These are phyloP conservation scores for Neuroterus valhalla DNA, from an alignment of 1,140 invertebrate genomes.

Conservation along the genomic window DNA sequence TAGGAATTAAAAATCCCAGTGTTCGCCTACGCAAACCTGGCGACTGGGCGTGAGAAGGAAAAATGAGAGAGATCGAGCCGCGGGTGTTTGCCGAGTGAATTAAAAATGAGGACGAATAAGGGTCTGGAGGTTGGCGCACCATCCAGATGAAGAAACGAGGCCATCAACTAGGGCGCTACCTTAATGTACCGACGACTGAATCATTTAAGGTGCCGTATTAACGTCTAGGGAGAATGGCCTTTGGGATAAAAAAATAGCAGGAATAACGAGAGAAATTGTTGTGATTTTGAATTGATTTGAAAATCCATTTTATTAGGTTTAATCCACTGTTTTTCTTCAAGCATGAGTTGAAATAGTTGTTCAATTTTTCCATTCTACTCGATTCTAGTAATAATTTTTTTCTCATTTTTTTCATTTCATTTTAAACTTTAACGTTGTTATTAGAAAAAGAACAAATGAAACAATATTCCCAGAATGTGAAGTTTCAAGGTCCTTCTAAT, in stretches of 20 bases:
- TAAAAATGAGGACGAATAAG: slow-evolving; percentile 72
- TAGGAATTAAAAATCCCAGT: slow-evolving; percentile 72
- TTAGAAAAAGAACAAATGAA: too few species aligned
- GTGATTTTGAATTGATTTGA: not conserved
- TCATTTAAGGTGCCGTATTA: slow-evolving; percentile 58
- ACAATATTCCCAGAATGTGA: too few species aligned
- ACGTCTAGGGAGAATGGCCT: slow-evolving; percentile 35
- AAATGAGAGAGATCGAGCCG: slow-evolving; percentile 49
- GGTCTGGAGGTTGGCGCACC: slow-evolving; percentile 38
- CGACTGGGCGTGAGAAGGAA: slow-evolving; percentile 38
- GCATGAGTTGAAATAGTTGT: not conserved
- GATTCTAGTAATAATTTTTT: too few species aligned
- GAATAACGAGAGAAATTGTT: slow-evolving; percentile 6
- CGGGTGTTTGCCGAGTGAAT: slow-evolving; percentile 71
- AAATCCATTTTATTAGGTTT: not conserved
- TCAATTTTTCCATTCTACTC: too few species aligned
- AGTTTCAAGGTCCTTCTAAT: too few species aligned
- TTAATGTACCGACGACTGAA: slow-evolving; percentile 65
- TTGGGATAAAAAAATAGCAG: slow-evolving; percentile 23
- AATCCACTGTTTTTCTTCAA: not conserved
- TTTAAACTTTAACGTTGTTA: too few species aligned
- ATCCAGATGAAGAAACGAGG: slow-evolving; percentile 64
- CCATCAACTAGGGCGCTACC: slow-evolving; percentile 64
- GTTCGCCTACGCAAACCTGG: slow-evolving; percentile 49
- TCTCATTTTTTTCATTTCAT: too few species aligned